Percentiles rank a stretch among this genome's conserved stretches.
Evolutionary conservation across 30 jellyfish, hydroid and myxozoan species (phyloP).

Genomic region (Turritopsis rubra): DNA sequence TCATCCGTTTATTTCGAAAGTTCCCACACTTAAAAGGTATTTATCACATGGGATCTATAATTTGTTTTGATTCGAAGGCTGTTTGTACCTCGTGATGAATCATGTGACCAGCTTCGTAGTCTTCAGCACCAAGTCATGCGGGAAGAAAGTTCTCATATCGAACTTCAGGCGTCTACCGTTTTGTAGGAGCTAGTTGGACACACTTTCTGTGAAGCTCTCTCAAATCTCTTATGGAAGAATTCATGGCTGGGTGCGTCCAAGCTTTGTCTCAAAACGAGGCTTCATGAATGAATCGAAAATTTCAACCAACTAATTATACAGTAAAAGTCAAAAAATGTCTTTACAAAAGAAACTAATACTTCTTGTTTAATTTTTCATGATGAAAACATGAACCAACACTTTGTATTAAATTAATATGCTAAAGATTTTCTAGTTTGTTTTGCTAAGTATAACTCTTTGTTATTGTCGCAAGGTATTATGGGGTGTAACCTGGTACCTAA

Average conservation of each 20-base stretch:
- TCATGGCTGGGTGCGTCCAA: not conserved
- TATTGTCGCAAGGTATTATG: not conserved
- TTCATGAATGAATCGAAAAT: conserved; percentile 3
- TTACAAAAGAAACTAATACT: not conserved
- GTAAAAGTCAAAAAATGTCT: not conserved
- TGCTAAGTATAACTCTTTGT: not conserved
- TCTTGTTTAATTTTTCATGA: not conserved
- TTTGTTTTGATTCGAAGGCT: conserved; percentile 34
- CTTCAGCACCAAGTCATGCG: conserved; percentile 17
- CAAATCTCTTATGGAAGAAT: not conserved
- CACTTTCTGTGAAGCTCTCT: not conserved
- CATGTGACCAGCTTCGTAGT: conserved; percentile 25
- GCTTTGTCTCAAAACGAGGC: not conserved
- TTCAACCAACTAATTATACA: not conserved
- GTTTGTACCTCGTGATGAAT: conserved; percentile 42
- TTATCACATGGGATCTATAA: conserved; percentile 34
- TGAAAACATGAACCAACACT: not conserved
- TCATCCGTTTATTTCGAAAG: conserved; percentile 24
- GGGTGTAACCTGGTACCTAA: not conserved
- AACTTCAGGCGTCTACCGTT: not conserved
- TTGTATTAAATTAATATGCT: no score
- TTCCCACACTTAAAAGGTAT: conserved; percentile 20
- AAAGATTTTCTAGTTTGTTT: no score
- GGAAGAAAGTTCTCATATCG: not conserved
- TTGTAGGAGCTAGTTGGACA: not conserved